Conservation (phyloP, 2,888 invertebrate genomes). For the Pinctada fucata region DNA sequence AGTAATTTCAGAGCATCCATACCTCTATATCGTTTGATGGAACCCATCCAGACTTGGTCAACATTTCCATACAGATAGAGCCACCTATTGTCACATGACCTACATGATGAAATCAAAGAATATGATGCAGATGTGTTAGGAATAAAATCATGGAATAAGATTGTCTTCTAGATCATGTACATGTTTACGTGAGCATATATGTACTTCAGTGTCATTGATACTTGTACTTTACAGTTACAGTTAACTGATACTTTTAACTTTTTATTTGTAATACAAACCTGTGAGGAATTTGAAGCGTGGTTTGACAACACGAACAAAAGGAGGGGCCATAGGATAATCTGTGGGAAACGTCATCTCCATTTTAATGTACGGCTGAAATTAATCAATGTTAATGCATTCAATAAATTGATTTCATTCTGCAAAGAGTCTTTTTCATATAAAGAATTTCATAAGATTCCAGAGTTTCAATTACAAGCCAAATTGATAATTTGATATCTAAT, state of each 20-base stretch:
- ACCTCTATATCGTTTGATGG: conserved; percentile 75
- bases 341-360: conserved; percentile 72
- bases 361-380: conserved; percentile 65
- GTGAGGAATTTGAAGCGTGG: conserved; percentile 73
- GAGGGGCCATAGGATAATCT: conserved; percentile 72
- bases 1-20: conserved; percentile 7
- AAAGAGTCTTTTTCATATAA: background rate
- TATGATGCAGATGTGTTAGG: too few relatives aligned
- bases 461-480: background rate
- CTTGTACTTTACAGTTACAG: too few relatives aligned
- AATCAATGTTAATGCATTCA: too few relatives aligned
- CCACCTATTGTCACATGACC: conserved; percentile 75
- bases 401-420: too few relatives aligned
- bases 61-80: conserved; percentile 74
- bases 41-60: conserved; percentile 72
- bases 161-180: too few relatives aligned
- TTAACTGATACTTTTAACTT: too few relatives aligned
- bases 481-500: too few relatives aligned
- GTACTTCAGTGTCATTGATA: too few relatives aligned
- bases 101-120: conserved; percentile 32
- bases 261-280: conserved; percentile 50
- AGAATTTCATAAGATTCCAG: background rate
- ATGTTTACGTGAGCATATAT: too few relatives aligned
- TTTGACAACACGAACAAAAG: conserved; percentile 69
- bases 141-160: too few relatives aligned